Evolutionary conservation across 2,888 invertebrate genomes (phyloP), one percentile per base, ranked within the genome.

Genomic region (Osmoderma eremita): DNA sequence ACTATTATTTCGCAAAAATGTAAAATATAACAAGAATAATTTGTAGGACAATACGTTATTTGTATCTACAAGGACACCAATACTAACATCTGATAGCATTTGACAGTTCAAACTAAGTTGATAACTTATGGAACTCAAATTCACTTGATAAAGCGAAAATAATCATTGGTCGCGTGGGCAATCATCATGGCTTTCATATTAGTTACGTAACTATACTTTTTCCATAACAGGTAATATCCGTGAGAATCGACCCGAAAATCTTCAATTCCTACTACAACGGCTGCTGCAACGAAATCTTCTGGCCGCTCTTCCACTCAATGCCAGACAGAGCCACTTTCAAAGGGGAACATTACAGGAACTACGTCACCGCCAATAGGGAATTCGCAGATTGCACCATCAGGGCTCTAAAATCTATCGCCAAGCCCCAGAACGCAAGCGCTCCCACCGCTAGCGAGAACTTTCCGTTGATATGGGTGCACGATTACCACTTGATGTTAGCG

Each of bases 291-390:
- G 94, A 91, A 15, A 95, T 93, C 0, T 94, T 95, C 80, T 95
- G 95, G 95, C 95, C 95, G 0, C 83, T 95, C 12, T 95, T 95
- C 79, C 95, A 95, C 81, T 95, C 95, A 13, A 95, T 95, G 95
- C 94, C 95, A 0, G 94, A 94, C 75, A 84, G 94, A 64, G 93
- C 94, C 3, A 89, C 90, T 12, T 95, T 95, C 80, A 91, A 89
- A 70, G 89, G 88, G 0, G 92, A 92, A 69, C 90, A 93, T 76
- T 95, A 94, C 94, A 87, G 86, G 76, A 90, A 93, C 6, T 95
- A 95, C 82, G 88, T 76, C 13, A 87, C 87, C 69, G 90, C 93
- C 38, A 95, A 95, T 75, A 88, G 93, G 77, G 87, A 90, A 78
- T 95, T 95, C 77, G 94, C 95, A 0, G 88, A 89, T 6, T 91